Evolutionary conservation across 2,797 vertebrate species (phyloP), one percentile per base, ranked within the genome.

Genomic region (Phaenicophaeus curvirostris): DNA sequence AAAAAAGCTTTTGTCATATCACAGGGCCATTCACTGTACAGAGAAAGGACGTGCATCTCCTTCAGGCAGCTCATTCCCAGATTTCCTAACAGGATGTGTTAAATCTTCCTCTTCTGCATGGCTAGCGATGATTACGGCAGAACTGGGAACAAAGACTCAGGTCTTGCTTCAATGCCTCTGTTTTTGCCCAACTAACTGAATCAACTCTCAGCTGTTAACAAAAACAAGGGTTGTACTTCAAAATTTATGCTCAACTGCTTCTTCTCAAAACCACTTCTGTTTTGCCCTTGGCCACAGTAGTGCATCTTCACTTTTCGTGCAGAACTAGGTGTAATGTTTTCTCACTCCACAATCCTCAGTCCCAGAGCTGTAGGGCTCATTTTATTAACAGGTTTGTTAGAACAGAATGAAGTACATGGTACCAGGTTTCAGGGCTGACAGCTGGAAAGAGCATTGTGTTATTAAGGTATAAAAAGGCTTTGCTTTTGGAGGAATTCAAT

Each of bases 401-500:
- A 89, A 72, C 21, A 92, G 65, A 87, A 85, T 72, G 53, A 84
- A 91, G 41, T 75, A 68, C 35, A 50, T 4, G 4, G 46, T 67
- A 73, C 31, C 3, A 5, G 76, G 54, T 77, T 92, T 87, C 79
- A 41, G 74, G 78, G 75, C 46, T 67, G 66, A 66, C 54, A 75
- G 75, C 24, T 81, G 15, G 51, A 75, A 86, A 55, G 55, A 78
- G 25, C 23, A 28, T 31, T 81, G 42, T 68, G n/a, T 85, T 91
- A 69, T 77, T 93, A 80, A 69, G 50, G 12, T 86, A 62, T 69
- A 78, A 95, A 72, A n/a, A 65, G 39, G 13, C 31, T 46, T 73
- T 87, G 31, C 35, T 75, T 91, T 96, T 91, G 67, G 84, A 87
- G 63, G 57, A 91, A 91, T 91, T 80, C 35, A 41, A 54, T 95